Base-by-base conservation (phyloP, 2,113 vertebrate genomes). In the Oceanodroma tethys region DNA sequence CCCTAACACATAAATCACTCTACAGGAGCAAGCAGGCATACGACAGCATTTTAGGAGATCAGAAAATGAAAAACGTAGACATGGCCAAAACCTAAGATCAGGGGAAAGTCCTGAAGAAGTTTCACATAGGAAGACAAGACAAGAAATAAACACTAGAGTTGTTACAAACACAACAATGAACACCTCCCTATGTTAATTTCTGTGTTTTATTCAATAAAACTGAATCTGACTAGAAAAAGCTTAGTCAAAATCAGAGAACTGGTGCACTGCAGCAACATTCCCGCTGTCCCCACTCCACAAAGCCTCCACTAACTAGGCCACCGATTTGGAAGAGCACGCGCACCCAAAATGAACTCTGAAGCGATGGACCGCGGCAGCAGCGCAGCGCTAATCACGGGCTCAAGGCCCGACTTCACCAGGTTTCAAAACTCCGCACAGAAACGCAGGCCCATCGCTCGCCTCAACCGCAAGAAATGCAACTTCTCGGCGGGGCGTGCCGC, bases 251-350 rank as follows among this genome's bases (percentile, higher is more conserved):
- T 42, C 21, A 19, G 38, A 26, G n/a, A 29, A 50, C 23, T 52
- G 91, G 55, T 60, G 65, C 89, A 78, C 81, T 81, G 81, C 94
- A 84, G 89, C 18, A 67, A 19, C 60, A 52, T 17, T 36, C 76
- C 16, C 0, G 2, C 81, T 19, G 47, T 25, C 38, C 62, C 17
- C 62, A 36, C 78, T 60, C 58, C 60, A 82, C 29, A 26, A 74
- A 73, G 38, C 42, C 56, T 60, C 59, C 53, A 4, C 45, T 23
- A 78, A 71, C n/a, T 9, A 81, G 89, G 93, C 81, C 84, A 81
- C 26, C 65, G 2, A 8, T 22, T 3, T 13, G 80, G 55, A 56
- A 68, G 48, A 66, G 47, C 32, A 43, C 10, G 2, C 8, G 10
- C 8, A 16, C 14, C 13, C 66, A 8, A 18, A n/a, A 13, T 0